Percentiles rank a stretch among this genome's conserved stretches.
Conservation (phyloP, 2,113 vertebrate species). For the Axis porcinus region DNA sequence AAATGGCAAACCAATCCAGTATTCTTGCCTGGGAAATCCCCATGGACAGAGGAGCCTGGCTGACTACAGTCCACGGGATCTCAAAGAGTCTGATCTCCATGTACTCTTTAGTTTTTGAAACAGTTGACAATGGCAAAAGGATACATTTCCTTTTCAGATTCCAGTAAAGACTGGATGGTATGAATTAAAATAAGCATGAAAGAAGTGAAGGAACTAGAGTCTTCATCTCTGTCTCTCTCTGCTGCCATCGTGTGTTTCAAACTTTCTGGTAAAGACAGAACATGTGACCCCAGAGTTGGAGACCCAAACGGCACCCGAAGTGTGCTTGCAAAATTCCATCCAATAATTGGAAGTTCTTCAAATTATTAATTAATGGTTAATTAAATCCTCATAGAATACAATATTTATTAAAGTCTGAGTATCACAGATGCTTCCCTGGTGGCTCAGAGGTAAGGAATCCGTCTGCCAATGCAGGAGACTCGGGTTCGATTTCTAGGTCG, state of each 20-base stretch:
- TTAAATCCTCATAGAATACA: background rate
- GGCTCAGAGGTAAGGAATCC: background rate
- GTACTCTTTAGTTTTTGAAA: background rate
- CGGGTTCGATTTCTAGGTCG: rapidly evolving
- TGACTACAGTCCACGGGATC: background rate
- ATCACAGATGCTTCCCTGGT: background rate
- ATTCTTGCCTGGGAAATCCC: background rate
- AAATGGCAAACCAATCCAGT: background rate
- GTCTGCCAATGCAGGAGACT: background rate
- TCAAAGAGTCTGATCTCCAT: background rate
- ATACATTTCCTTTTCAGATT: background rate
- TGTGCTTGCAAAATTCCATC: background rate
- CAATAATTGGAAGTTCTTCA: rapidly evolving
- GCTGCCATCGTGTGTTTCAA: background rate
- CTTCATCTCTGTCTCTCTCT: background rate
- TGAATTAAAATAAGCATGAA: background rate
- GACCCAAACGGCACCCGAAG: background rate
- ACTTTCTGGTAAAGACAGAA: background rate
- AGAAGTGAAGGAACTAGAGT: background rate
- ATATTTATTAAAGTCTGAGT: background rate
- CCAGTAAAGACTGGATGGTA: too few species aligned
- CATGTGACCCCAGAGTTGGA: rapidly evolving
- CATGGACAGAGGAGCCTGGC: background rate
- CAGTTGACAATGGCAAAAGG: background rate
- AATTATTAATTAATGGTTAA: background rate